Base-by-base conservation (phyloP, 2,797 vertebrate species). In the Pangasius macronema region DNA sequence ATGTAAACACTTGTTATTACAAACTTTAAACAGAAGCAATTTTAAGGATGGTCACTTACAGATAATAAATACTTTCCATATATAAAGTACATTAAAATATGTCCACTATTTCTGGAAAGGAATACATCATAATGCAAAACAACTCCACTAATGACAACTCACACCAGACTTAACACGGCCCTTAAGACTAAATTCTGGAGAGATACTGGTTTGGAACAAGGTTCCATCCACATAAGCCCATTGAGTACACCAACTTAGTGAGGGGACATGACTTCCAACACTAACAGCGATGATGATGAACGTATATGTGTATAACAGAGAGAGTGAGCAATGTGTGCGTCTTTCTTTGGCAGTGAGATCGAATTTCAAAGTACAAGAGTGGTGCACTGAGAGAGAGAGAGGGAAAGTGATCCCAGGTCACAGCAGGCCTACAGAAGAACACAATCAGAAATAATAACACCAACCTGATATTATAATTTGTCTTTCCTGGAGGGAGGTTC, bases 381-480 rank as follows among this genome's bases (percentile, higher is more conserved):
- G 55, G 39, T 75, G 83, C 53, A 49, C 14, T 67, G 79, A 68
- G 18, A 20, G 80, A 68, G 18, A 20, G 80, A 91, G 88, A 89
- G 87, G 92, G 93, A 93, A 94, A 93, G 94, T 93, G 92, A 94
- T 94, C 93, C 92, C 86, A 3, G 91, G 91, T 92, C 92, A 92
- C 84, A 89, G 85, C 63, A 72, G 90, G 89, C 89, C 93, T 94
- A 94, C 93, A 95, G 94, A 92, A 93, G 84, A 92, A 89, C 93
- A 94, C 93, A 94, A 95, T 95, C 94, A 96, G 92, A 93, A 94
- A 92, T 93, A 96, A 95, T 93, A 95, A 95, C 94, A 95, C 89
- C 91, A 95, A 95, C 92, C 90, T 91, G 94, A 95, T 95, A 94
- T 94, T 92, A 95, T 95, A 95, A 95, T 94, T 93, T 94, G 92